A percentile compares a stretch with the other conserved stretches of the same genome.
phyloP scores from a whole-genome alignment of 2,797 vertebrate genomes.

The Glyptemys insculpta region DNA sequence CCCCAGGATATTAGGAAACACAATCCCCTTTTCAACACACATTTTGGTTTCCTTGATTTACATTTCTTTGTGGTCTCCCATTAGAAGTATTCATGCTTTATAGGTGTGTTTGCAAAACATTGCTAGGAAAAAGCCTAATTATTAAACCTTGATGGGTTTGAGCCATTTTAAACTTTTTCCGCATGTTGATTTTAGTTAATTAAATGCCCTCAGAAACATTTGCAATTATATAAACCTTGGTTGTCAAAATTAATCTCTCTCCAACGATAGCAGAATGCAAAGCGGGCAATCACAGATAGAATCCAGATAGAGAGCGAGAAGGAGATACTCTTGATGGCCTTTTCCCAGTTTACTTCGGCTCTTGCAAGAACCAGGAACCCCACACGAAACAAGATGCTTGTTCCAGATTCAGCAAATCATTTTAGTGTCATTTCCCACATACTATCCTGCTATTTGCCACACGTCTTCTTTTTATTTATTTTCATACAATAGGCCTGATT shows the following conservation, averaged over 20 bases:
- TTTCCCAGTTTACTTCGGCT: neutral
- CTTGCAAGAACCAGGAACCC: neutral
- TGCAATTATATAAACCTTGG: neutral
- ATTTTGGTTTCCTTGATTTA: neutral
- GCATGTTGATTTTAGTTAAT: neutral
- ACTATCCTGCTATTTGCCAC: neutral
- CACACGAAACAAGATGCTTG: neutral
- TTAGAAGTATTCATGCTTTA: neutral
- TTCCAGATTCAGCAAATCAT: neutral
- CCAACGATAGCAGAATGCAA: neutral
- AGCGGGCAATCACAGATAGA: neutral
- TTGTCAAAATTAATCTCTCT: constrained; percentile 1
- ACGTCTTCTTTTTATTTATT: neutral
- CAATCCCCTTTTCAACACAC: neutral
- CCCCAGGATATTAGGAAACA: neutral
- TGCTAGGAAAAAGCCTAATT: constrained; percentile 6
- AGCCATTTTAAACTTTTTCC: constrained; percentile 13
- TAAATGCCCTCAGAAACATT: constrained; percentile 20
- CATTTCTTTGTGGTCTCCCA: neutral
- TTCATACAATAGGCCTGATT: neutral
- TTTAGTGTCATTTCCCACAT: neutral
- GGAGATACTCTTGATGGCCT: neutral
- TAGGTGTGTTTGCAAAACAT: neutral
- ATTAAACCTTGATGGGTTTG: neutral
- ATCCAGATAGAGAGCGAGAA: neutral